These are phyloP conservation scores for Rutpela maculata DNA, from an alignment of 2,888 invertebrate species.

Conservation along the genomic window DNA sequence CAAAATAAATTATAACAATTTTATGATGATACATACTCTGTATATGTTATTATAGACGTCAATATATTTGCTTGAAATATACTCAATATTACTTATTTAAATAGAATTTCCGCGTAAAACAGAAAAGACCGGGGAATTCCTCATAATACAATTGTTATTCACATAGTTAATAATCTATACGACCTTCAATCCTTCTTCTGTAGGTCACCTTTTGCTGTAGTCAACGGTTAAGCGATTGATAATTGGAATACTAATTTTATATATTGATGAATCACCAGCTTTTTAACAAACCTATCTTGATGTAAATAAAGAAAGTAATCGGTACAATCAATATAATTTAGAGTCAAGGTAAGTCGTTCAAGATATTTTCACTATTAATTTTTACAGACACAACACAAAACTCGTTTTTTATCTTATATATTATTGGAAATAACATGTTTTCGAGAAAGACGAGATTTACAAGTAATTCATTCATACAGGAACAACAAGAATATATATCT, in stretches of 20 bases:
- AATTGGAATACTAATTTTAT: conserved; percentile 36
- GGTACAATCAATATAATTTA: background rate
- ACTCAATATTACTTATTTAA: conserved; percentile 1
- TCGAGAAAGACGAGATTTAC: too few relatives aligned
- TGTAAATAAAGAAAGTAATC: background rate
- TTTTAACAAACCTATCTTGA: conserved; percentile 13
- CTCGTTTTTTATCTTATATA: too few relatives aligned
- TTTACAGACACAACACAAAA: too few relatives aligned
- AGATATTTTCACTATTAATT: background rate
- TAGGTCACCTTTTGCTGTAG: conserved; percentile 59
- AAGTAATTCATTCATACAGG: too few relatives aligned
- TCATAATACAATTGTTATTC: conserved; percentile 51
- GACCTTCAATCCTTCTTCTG: conserved; percentile 59
- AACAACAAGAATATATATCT: too few relatives aligned
- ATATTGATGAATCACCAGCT: conserved; percentile 18
- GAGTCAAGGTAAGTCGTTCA: background rate
- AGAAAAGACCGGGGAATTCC: conserved; percentile 55
- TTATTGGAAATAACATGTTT: too few relatives aligned
- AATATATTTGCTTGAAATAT: background rate
- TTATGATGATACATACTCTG: too few relatives aligned
- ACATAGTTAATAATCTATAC: conserved; percentile 41
- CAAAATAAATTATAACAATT: too few relatives aligned
- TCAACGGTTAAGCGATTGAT: conserved; percentile 33
- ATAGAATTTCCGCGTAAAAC: conserved; percentile 40
- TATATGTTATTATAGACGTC: background rate